Evolutionary conservation across 2,797 vertebrate species (phyloP), one percentile per base, ranked within the genome.

Genomic region (Lacerta bilineata): DNA sequence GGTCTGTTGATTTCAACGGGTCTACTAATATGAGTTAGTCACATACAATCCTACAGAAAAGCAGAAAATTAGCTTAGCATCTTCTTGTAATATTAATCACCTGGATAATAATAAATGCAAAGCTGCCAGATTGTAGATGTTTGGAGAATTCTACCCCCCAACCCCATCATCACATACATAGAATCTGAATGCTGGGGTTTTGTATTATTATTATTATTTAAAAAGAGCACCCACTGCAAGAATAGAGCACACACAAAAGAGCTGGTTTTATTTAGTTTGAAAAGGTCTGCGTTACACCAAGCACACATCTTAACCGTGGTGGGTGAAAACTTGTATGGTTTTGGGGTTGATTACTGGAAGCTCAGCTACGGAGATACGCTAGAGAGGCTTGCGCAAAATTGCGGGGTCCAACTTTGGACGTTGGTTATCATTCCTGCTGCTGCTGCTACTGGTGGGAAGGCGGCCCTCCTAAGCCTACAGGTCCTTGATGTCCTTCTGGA

Each of bases 401-500:
- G 20, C 23, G 18, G 71, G 71, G 11, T 87, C 8, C 55, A 50
- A 20, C 27, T 23, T 23, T 46, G 79, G 77, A 55, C 41, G n/a
- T 11, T 55, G 90, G 76, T 17, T 92, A 85, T 90, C 33, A 55
- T 55, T 55, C 50, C 50, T 50, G 46, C 41, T 41, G 41, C 46
- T 50, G 50, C 64, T 94, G 59, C 33, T 8, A 39, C 25, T 84
- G 82, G 86, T 91, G 86, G 50, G 64, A 83, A 13, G 59, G 85
- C 86, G 7, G 82, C n/a, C 87, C 18, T 80, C 3, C 29, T 0
- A 0, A 0, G 87, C 69, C 97, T 97, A 99, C 92, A 99, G 93
- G 90, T 99, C 98, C 93, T 98, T 98, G 5, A 99, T 96, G 93
- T 99, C 99, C 91, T 98, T 99, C 97, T 99, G 99, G 96, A 99